A percentile compares a stretch with the other conserved stretches of the same genome.
Conservation (phyloP, 2,797 vertebrate species). For the Myiotriccus ornatus region DNA sequence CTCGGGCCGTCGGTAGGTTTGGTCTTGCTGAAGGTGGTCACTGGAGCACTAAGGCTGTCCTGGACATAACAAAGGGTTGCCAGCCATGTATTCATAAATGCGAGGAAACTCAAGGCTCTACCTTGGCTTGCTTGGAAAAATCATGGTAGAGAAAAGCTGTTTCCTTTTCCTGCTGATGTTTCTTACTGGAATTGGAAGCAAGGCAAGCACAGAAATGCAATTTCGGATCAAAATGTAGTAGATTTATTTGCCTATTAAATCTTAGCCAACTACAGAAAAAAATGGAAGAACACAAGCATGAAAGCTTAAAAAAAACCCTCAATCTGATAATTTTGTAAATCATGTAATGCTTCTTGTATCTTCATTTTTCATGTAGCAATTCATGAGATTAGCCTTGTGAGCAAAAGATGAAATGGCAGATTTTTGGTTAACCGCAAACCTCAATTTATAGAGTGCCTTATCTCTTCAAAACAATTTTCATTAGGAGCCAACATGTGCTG, state of each 20-base stretch:
- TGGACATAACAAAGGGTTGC: not conserved
- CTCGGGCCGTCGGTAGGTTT: not conserved
- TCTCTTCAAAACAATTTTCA: constrained; percentile 20
- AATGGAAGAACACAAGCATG: not conserved
- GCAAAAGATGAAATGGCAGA: constrained; percentile 39
- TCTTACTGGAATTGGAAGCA: not conserved
- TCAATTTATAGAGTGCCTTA: constrained; percentile 54
- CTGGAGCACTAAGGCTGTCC: not conserved
- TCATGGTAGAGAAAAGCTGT: not conserved
- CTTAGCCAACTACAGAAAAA: not conserved
- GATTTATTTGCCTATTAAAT: not conserved
- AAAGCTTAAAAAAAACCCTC: not conserved
- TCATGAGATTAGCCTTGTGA: constrained; percentile 46
- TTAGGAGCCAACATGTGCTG: not conserved
- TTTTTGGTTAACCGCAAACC: constrained; percentile 28
- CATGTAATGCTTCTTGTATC: not conserved
- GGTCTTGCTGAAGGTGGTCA: not conserved
- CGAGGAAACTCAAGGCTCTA: not conserved
- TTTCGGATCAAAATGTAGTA: constrained; percentile 5
- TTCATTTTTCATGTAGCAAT: constrained; percentile 8
- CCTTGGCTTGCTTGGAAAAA: not conserved
- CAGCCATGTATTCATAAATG: not conserved
- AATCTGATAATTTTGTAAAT: not conserved
- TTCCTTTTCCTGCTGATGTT: not conserved
- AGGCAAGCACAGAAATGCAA: not conserved